Evolutionary conservation across 2,113 vertebrate genomes (phyloP).

Genomic region (Salvelinus namaycush): DNA sequence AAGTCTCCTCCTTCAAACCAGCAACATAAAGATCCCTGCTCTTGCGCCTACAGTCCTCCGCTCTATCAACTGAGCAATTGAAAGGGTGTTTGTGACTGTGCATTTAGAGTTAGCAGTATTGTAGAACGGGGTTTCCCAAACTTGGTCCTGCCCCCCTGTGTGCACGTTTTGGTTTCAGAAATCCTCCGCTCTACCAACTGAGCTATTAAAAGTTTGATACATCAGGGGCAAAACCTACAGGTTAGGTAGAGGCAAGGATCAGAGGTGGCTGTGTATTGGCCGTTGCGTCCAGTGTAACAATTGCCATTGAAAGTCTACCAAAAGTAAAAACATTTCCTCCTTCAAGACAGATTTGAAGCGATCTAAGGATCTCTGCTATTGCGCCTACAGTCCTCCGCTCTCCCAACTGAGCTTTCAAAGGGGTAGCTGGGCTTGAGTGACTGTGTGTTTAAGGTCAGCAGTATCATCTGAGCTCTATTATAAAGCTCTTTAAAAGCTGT

Average conservation of each 20-base stretch:
- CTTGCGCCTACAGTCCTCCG: conserved; percentile 81
- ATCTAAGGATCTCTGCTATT: neutral
- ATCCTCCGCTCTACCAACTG: conserved; percentile 86
- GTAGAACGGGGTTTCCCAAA: neutral
- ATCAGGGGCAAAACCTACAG: no score
- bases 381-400: neutral
- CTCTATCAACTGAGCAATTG: conserved; percentile 86
- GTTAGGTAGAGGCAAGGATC: no score
- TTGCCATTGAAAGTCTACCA: no score
- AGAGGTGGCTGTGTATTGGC: no score
- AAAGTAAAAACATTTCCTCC: neutral
- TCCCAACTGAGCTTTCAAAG: no score
- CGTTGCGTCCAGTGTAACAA: no score
- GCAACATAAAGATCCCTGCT: no score
- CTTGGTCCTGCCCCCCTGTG: no score
- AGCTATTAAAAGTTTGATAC: conserved; percentile 71
- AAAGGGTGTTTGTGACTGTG: no score
- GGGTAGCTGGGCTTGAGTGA: no score
- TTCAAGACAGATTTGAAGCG: neutral
- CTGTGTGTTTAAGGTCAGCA: neutral
- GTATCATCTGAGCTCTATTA: neutral
- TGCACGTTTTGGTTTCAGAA: neutral
- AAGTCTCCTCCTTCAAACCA: no score
- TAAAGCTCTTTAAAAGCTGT: neutral
- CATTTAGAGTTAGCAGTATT: neutral